A percentile compares a stretch with the other conserved stretches of the same genome.
phyloP scores from a whole-genome alignment of 1,140 invertebrate genomes.

The Akabosia matsudoensis region DNA sequence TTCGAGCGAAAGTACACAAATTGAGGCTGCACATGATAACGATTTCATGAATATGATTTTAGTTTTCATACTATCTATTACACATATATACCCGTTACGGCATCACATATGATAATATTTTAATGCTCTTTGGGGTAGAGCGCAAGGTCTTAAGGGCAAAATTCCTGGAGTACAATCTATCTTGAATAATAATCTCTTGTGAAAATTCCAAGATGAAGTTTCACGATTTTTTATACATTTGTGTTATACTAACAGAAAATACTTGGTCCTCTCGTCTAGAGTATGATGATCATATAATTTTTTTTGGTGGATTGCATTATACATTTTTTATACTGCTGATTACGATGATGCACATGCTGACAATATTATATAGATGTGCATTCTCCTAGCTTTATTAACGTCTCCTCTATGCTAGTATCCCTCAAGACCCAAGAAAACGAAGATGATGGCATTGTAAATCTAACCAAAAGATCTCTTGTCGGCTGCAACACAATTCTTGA shows the following conservation, averaged over 20 bases:
- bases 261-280: not conserved
- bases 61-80: no score
- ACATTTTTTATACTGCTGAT: not conserved
- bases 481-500: not conserved
- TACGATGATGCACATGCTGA: no score
- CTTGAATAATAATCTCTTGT: slow-evolving; percentile 25
- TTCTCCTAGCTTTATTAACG: not conserved
- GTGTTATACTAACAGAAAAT: not conserved
- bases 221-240: slow-evolving; percentile 5
- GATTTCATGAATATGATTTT: no score
- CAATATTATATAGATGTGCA: no score
- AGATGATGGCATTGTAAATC: slow-evolving; percentile 22
- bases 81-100: no score
- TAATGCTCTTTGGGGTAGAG: not conserved
- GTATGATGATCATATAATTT: not conserved
- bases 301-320: no score
- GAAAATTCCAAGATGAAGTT: slow-evolving; percentile 22
- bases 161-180: slow-evolving; percentile 21
- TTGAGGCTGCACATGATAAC: no score
- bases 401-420: not conserved
- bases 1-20: no score
- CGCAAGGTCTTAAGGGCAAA: slow-evolving; percentile 22
- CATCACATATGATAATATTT: not conserved
- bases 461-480: slow-evolving; percentile 8
- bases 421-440: slow-evolving; percentile 8